Percentiles rank a stretch among this genome's conserved stretches.
Conservation (phyloP, 2,888 invertebrate genomes). For the Caenorhabditis auriculariae region DNA sequence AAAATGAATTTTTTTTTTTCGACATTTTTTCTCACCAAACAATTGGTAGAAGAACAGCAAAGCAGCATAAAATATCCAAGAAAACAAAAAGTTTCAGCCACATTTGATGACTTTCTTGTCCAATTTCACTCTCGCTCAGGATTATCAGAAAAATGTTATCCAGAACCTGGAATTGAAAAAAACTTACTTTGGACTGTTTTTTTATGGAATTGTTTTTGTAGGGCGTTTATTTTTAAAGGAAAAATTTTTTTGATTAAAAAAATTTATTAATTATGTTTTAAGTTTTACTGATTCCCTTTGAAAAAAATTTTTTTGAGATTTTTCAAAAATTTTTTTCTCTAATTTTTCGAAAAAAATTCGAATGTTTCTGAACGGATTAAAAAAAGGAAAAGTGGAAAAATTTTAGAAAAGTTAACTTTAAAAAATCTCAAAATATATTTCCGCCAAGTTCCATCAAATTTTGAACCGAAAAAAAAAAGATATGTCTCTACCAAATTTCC, state of each 20-base stretch:
- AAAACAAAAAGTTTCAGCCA: slow-evolving; percentile 70
- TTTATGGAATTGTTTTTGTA: neutral
- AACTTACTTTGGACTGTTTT: neutral
- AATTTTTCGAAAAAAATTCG: neutral
- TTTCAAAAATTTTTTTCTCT: neutral
- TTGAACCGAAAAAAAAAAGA: no score
- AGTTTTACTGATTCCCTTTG: no score
- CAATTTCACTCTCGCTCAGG: slow-evolving; percentile 91
- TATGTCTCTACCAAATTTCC: no score
- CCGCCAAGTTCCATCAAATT: no score
- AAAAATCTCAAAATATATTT: no score
- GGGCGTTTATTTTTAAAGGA: neutral
- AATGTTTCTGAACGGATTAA: neutral
- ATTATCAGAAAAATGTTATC: slow-evolving; percentile 97
- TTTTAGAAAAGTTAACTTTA: no score
- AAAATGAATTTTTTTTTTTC: neutral
- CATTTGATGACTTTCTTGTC: slow-evolving; percentile 82
- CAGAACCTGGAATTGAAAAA: slow-evolving; percentile 73
- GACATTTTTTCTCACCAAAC: slow-evolving; percentile 77
- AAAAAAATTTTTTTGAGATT: no score
- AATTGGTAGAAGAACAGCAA: slow-evolving; percentile 92
- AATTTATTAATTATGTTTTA: no score
- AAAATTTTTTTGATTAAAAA: neutral
- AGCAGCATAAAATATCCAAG: slow-evolving; percentile 92
- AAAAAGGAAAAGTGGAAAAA: neutral